Evolutionary conservation across 2,888 invertebrate genomes (phyloP).

Genomic region (Cheilosia grossa): DNA sequence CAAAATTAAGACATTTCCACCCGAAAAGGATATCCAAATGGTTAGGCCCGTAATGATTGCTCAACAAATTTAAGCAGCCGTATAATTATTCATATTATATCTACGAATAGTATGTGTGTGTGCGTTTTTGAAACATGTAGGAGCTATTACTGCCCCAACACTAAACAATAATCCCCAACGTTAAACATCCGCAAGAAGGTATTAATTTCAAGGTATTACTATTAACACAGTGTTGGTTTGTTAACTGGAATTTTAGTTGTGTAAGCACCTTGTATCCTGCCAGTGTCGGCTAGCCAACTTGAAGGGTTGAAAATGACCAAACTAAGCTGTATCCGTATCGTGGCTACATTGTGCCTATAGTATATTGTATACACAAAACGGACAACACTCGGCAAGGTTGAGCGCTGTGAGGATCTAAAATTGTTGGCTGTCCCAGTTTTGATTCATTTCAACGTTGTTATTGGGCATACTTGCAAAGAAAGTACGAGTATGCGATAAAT

Average conservation of each 20-base stretch:
- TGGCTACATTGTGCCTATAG: neutral
- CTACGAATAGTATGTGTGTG: neutral
- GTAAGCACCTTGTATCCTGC: constrained; percentile 70
- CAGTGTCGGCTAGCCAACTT: constrained; percentile 15
- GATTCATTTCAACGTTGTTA: constrained; percentile 29
- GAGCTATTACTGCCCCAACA: constrained; percentile 49
- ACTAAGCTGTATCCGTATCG: neutral
- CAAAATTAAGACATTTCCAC: constrained; percentile 45
- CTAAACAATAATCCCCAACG: constrained; percentile 63
- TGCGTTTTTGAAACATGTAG: constrained; percentile 4
- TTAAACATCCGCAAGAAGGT: constrained; percentile 63
- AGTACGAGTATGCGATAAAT: neutral
- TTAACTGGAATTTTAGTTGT: constrained; percentile 69
- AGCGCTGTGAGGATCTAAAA: constrained; percentile 46
- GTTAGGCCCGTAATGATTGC: constrained; percentile 65
- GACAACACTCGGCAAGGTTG: constrained; percentile 17
- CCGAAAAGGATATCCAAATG: constrained; percentile 66
- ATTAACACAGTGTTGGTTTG: constrained; percentile 66
- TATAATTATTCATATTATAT: constrained; percentile 51
- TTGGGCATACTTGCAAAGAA: neutral
- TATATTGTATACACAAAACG: neutral
- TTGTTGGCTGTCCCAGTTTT: constrained; percentile 53
- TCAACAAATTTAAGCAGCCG: constrained; percentile 69
- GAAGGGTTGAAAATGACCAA: constrained; percentile 16
- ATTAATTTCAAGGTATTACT: constrained; percentile 63